Conservation (phyloP, 2,888 invertebrate species). For the Lasioglossum oenotherae region DNA sequence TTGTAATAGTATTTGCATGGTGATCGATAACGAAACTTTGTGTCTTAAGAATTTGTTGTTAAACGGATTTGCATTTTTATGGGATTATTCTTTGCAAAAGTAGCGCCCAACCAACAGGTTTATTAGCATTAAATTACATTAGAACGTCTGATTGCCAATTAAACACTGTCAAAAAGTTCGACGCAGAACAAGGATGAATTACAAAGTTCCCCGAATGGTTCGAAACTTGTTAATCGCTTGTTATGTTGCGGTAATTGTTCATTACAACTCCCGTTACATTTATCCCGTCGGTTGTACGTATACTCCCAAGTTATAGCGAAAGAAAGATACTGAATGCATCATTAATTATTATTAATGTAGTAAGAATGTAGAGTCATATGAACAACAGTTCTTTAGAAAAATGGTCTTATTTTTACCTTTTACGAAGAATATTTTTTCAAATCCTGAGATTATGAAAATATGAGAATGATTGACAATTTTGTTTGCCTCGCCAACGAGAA, state of each 20-base stretch:
- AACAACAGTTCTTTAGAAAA: too few relatives aligned
- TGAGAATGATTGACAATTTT: too few relatives aligned
- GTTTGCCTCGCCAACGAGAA: too few relatives aligned
- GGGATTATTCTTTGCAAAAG: constrained; percentile 33
- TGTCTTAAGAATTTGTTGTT: constrained; percentile 52
- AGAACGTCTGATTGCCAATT: not conserved
- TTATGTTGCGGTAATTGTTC: not conserved
- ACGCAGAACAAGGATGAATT: not conserved
- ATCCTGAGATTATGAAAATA: too few relatives aligned
- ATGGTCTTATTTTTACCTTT: too few relatives aligned
- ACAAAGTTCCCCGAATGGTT: not conserved
- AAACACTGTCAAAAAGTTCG: constrained; percentile 1
- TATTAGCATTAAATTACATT: constrained; percentile 1
- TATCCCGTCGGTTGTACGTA: not conserved
- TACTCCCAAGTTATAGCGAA: not conserved
- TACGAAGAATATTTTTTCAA: too few relatives aligned
- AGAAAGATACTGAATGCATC: not conserved
- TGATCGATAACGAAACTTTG: constrained; percentile 43
- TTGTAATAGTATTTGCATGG: constrained; percentile 54
- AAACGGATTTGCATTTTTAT: constrained; percentile 63
- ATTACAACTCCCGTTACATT: not conserved
- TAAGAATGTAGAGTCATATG: too few relatives aligned
- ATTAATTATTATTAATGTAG: too few relatives aligned
- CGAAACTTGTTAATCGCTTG: not conserved
- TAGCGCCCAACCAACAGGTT: not conserved